Evolutionary conservation across 2,888 invertebrate species (phyloP), one percentile per base, ranked within the genome.

Genomic region (Brachypalpus laphriformis): DNA sequence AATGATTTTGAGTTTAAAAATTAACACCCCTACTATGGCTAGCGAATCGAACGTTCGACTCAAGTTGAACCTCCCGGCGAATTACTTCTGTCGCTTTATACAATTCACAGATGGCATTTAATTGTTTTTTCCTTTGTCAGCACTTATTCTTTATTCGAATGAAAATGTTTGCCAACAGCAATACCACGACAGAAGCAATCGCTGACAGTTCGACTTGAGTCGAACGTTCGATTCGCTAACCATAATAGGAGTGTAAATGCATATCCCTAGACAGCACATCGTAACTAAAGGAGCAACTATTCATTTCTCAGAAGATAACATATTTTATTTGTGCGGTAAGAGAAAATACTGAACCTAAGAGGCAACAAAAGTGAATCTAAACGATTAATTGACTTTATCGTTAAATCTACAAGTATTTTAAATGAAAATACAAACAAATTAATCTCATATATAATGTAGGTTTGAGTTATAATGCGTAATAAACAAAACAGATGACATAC

Each of bases 391-490:
- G 59, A 47, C 57, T 59, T 61, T 66, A 16, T 72, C 40, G n/a
- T 65, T 61, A 42, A 54, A 54, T 42, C 28, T 49, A 56, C 22
- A n/a, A n/a, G 37, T 66, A 11, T 51, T 22, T 51, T 45, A 31
- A 49, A 45, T 31, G 18, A 51, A 45, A 31, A 63, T 7, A 57
- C 22, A 63, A 76, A n/a, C n/a, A n/a, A 34, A 9, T 49, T 18
- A 20, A 74, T 61, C 18, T 45, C 45, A 42, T 59, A 42, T 11
- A 37, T n/a, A n/a, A n/a, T 31, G 3, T 22, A 51, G 47, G 28
- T 57, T 49, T 57, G 49, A 28, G 40, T 1, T 57, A 76, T 61
- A 61, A 66, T 61, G 37, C n/a, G n/a, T 34, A 72, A 42, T 74
- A 49, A 83, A 56, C 18, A 59, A 66, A 70, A 63, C 31, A 54